Percentiles rank a stretch among this genome's conserved stretches.
phyloP scores from a whole-genome alignment of 2,797 vertebrate genomes.

The Heterohyrax brucei region DNA sequence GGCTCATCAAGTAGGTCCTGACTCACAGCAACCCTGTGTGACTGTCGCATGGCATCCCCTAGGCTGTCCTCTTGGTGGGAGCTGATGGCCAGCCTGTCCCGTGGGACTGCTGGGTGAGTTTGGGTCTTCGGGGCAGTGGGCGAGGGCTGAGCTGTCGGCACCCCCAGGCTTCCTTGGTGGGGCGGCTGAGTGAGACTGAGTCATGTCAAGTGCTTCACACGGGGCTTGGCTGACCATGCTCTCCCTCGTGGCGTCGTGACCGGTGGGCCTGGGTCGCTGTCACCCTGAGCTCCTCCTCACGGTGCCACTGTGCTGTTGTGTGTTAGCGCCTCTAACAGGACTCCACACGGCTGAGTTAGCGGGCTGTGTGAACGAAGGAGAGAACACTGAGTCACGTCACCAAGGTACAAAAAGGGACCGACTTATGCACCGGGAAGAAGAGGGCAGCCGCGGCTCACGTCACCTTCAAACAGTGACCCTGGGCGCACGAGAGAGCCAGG shows the following conservation, averaged over 20 bases:
- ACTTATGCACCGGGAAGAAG: neutral
- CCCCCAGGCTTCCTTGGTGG: neutral
- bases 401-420: slow-evolving; percentile 40
- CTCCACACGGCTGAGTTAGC: neutral
- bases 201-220: neutral
- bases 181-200: slow-evolving; percentile 7
- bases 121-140: too few relatives aligned
- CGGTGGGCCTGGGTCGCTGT: neutral
- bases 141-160: too few relatives aligned
- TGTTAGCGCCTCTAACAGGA: neutral
- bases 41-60: too few relatives aligned
- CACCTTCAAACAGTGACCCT: slow-evolving; percentile 45
- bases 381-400: slow-evolving; percentile 9
- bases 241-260: neutral
- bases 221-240: neutral
- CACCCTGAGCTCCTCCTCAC: too few relatives aligned
- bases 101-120: too few relatives aligned
- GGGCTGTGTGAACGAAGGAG: neutral
- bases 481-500: neutral
- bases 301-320: too few relatives aligned
- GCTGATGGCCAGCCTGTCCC: too few relatives aligned
- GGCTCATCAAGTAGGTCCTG: too few relatives aligned
- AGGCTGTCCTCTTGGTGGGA: too few relatives aligned
- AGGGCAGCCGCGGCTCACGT: neutral
- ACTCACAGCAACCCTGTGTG: too few relatives aligned